A percentile compares a stretch with the other conserved stretches of the same genome.
These are phyloP conservation scores for Seriola aureovittata DNA, from an alignment of 2,113 vertebrate species.

Conservation along the genomic window DNA sequence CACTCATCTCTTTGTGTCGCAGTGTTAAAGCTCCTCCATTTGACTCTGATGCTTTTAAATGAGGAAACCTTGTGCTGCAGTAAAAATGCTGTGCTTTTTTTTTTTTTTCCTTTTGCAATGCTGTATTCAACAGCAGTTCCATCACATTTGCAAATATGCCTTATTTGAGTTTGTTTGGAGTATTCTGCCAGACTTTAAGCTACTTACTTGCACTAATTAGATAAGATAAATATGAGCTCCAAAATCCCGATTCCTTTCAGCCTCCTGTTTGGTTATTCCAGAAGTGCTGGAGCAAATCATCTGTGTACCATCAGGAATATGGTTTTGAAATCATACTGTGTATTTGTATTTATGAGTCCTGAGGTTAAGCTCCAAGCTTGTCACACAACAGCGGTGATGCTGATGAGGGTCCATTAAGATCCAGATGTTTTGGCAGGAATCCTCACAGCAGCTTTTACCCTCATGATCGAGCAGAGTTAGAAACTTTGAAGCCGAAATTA, in stretches of 20 bases:
- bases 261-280: not conserved
- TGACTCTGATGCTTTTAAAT: constrained; percentile 30
- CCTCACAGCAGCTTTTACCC: constrained; percentile 31
- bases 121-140: constrained; percentile 15
- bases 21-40: constrained; percentile 4
- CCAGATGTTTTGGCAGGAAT: constrained; percentile 67
- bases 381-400: constrained; percentile 49
- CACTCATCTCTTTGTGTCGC: not conserved
- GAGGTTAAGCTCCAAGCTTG: constrained; percentile 37
- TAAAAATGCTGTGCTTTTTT: constrained; percentile 6
- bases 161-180: constrained; percentile 13
- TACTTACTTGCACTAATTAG: not conserved
- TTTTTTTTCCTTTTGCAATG: not conserved
- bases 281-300: constrained; percentile 15
- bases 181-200: constrained; percentile 20
- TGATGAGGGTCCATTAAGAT: constrained; percentile 69
- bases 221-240: not conserved
- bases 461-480: constrained; percentile 36
- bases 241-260: not conserved
- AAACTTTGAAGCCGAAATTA: constrained; percentile 30
- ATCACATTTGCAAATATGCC: constrained; percentile 21
- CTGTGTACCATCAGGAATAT: not conserved
- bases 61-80: constrained; percentile 13
- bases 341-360: constrained; percentile 39
- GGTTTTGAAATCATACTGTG: constrained; percentile 19